Evolutionary conservation across 2,113 vertebrate genomes (phyloP), one percentile per base, ranked within the genome.

Genomic region (Microtus montanus): DNA sequence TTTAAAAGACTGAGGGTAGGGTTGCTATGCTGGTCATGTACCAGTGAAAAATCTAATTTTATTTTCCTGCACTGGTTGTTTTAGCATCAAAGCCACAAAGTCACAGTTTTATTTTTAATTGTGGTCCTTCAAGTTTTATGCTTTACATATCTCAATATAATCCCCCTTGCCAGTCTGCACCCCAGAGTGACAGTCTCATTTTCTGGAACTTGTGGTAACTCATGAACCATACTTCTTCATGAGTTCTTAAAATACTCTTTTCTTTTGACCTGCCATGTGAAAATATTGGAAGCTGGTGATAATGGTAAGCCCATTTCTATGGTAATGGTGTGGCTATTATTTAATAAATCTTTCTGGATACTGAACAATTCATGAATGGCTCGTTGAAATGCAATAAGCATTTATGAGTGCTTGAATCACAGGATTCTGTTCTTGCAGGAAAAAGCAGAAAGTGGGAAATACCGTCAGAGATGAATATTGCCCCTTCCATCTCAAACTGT

Each of bases 311-410:
- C 95, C 1, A 97, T 98, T 98, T 98, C 96, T 98, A 97, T 98
- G 97, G 96, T 98, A 98, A 98, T 98, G 20, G 35, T 96, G 94
- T 97, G 90, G 44, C 97, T 97, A 97, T 95, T 97, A 98, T 98
- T 98, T 98, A 98, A 98, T 98, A 97, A 98, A 44, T 84, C 84
- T 96, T 97, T 88, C 68, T 91, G 63, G 82, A 78, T 97, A 86
- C 96, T 98, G 94, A 98, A 93, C 97, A 96, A 98, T 98, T 98
- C 96, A 98, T 97, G 97, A 98, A 97, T 91, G 95, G 71, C 92
- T 96, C 94, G 87, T 93, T 97, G 97, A 97, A 98, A 98, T 98
- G 98, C 97, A 98, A 71, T 97, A 97, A 97, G 71, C 68, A 95
- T 94, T 98, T 91, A 97, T 70, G 49, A 95, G 97, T 97, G 92